Evolutionary conservation across 2,113 vertebrate genomes (phyloP), one percentile per base, ranked within the genome.

Genomic region (Peromyscus leucopus): DNA sequence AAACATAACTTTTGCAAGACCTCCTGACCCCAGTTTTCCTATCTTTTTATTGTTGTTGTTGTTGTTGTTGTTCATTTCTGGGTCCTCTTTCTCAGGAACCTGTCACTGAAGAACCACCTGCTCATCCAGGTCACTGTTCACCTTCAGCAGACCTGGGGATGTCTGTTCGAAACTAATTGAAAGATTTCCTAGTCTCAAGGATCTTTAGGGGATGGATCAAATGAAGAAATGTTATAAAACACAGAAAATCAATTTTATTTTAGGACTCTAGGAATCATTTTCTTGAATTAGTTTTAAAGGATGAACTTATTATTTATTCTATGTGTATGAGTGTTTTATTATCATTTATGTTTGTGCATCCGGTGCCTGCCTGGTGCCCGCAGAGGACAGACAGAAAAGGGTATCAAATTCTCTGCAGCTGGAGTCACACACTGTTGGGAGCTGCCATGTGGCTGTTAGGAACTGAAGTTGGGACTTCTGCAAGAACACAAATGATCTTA

Each of bases 211-310:
- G 71, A 94, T 74, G 4, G 15, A 67, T 91, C 33, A 87, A 15
- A 85, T 88, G 61, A 71, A 85, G 5, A 33, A 78, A 69, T 84
- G 9, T 63, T 86, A 88, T 57, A 96, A 97, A 96, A 84, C 71
- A 79, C 24, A 83, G 65, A 82, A 87, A 95, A 59, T 22, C 2
- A 28, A 15, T 76, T 48, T 95, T 94, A 39, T 82, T 93, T 92
- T 59, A 59, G 22, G 17, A 92, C 12, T 83, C 61, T 39, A 95
- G n/a, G 67, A 79, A 36, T 96, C 39, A 90, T 46, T 83, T 93
- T 5, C 51, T 72, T 2, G n/a, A n/a, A 59, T n/a, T n/a, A n/a
- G 13, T 7, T 72, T 72, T 72, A n/a, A 72, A 72, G 19, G 55
- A 72, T 59, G 16, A 17, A 59, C 57, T 59, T 59, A 19, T 59